Evolutionary conservation across 1,140 invertebrate species (phyloP).

Genomic region (Nephotettix cincticeps): DNA sequence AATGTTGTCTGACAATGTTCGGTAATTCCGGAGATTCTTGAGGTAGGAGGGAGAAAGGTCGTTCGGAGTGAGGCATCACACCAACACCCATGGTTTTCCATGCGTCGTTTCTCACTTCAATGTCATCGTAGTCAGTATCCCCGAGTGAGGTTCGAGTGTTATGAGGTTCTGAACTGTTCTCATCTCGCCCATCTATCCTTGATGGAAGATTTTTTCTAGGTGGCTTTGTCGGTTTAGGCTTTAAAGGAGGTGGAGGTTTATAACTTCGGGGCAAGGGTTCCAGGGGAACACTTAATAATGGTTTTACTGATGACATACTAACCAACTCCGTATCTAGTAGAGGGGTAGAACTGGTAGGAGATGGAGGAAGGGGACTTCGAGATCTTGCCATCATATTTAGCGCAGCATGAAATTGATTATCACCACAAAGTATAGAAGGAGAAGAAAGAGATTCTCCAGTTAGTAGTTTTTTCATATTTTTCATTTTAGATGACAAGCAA

Average conservation of each 20-base stretch:
- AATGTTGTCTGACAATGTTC: slow-evolving; percentile 16
- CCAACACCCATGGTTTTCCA: slow-evolving; percentile 76
- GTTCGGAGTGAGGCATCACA: slow-evolving; percentile 57
- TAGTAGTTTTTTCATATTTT: slow-evolving; percentile 77
- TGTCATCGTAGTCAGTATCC: slow-evolving; percentile 61
- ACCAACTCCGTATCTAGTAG: slow-evolving; percentile 43
- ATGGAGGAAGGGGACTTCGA: slow-evolving; percentile 69
- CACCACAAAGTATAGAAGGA: slow-evolving; percentile 55
- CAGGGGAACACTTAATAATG: slow-evolving; percentile 25
- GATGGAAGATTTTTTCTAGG: slow-evolving; percentile 55
- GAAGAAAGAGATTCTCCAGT: slow-evolving; percentile 47
- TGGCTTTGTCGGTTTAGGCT: slow-evolving; percentile 63
- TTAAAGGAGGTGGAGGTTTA: slow-evolving; percentile 31
- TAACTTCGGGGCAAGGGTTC: slow-evolving; percentile 1
- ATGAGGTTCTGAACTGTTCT: not conserved
- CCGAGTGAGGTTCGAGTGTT: not conserved
- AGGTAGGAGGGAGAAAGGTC: not conserved
- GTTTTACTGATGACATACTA: slow-evolving; percentile 44
- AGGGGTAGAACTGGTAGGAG: slow-evolving; percentile 55
- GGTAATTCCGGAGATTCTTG: not conserved
- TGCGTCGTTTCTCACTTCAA: slow-evolving; percentile 68
- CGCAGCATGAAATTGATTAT: slow-evolving; percentile 64
- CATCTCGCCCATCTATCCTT: not conserved
- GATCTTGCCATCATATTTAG: slow-evolving; percentile 73
- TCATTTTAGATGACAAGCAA: slow-evolving; percentile 74